Percentiles rank a stretch among this genome's conserved stretches.
Evolutionary conservation across 1,140 invertebrate genomes (phyloP).

Genomic region (Macrobrachium nipponense): DNA sequence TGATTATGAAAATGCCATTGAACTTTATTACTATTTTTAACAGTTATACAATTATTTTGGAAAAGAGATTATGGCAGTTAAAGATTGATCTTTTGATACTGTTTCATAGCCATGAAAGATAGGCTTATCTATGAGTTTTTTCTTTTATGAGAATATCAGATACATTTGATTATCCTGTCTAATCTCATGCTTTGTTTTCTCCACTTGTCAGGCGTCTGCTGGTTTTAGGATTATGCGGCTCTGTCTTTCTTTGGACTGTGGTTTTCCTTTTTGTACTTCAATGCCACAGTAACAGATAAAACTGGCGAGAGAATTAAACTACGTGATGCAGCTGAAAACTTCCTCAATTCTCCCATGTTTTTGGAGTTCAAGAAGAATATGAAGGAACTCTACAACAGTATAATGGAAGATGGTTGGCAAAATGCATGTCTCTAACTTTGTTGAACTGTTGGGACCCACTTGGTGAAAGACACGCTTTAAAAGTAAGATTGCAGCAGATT

Average conservation of each 20-base stretch:
- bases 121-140: not conserved
- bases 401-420: slow-evolving; percentile 82
- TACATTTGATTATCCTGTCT: too few species aligned
- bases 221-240: slow-evolving; percentile 73
- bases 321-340: slow-evolving; percentile 88
- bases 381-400: slow-evolving; percentile 80
- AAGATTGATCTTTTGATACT: too few species aligned
- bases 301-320: slow-evolving; percentile 89
- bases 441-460: slow-evolving; percentile 86
- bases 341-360: slow-evolving; percentile 88
- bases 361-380: slow-evolving; percentile 80
- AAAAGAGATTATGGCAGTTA: not conserved
- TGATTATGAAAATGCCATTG: too few species aligned
- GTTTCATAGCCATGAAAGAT: not conserved
- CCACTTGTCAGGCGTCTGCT: slow-evolving; percentile 66
- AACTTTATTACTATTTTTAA: not conserved
- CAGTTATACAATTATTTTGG: not conserved
- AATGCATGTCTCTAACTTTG: slow-evolving; percentile 86
- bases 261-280: slow-evolving; percentile 87
- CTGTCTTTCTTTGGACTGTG: slow-evolving; percentile 81
- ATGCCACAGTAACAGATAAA: slow-evolving; percentile 85
- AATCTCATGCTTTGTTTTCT: not conserved
- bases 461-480: slow-evolving; percentile 90
- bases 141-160: too few species aligned
- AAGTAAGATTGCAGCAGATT: slow-evolving; percentile 70